Evolutionary conservation across 2,888 invertebrate species (phyloP), one percentile per base, ranked within the genome.

Genomic region (Cactoblastis cactorum): DNA sequence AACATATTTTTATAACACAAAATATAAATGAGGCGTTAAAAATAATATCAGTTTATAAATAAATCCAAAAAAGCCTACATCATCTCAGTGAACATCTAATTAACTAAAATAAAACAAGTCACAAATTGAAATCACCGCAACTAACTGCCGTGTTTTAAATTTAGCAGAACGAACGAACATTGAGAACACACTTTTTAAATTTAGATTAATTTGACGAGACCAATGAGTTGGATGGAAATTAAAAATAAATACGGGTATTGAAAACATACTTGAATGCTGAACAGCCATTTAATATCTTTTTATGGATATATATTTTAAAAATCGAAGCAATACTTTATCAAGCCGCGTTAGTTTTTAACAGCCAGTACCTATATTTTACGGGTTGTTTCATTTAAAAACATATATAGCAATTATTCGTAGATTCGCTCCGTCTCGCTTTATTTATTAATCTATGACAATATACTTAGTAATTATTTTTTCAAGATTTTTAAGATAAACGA

Each of bases 91-190:
- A 71, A 64, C 69, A 70, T 73, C 67, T 75, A 78, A 82, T 80
- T 82, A 81, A 74, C 72, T 74, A 63, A 78, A 80, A 82, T 69
- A 79, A 77, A 76, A 75, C 71, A 68, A 76, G 59, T 55, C 66
- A 75, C 77, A 76, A 80, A 83, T 82, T 80, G 75, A 64, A 75
- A 70, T 71, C 67, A 66, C 61, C 61, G 53, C 53, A 52, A 57
- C 57, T 57, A 53, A 56, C 52, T 52, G 55, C 56, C 48, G 61
- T 73, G 69, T 70, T 75, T 73, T 78, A 70, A 73, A 81, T 83
- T 82, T 77, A 80, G 69, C 71, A 45, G 54, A 55, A 57, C 28
- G 28, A 28, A 22, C 22, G 61, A 68, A 63, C 73, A 69, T 70
- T 58, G 56, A 65, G 66, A 71, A 66, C 66, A 59, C 55, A 65